Evolutionary conservation across 2,113 vertebrate genomes (phyloP).

Genomic region (Cochlearius cochlearius): DNA sequence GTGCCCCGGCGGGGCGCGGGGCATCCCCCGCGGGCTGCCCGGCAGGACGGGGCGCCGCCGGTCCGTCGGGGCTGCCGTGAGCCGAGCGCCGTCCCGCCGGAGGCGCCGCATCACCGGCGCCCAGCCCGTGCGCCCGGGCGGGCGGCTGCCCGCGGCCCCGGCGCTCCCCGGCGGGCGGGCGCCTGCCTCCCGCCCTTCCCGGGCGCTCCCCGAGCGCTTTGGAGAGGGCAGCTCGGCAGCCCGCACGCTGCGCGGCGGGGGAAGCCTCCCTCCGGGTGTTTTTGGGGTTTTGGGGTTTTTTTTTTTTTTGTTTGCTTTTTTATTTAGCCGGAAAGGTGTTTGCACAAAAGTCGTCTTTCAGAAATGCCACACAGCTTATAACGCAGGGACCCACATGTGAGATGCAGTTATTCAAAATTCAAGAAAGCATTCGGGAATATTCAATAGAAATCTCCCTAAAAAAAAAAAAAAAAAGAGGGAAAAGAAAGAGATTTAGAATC

Average conservation of each 20-base stretch:
- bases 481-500: not conserved
- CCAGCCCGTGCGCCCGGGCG: not conserved
- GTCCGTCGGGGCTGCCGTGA: not conserved
- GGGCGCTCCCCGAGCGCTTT: not conserved
- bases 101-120: not conserved
- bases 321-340: not conserved
- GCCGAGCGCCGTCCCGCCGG: not conserved
- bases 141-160: not conserved
- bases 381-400: accelerated
- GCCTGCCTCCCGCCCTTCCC: not conserved
- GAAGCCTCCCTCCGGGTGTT: not conserved
- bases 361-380: not conserved
- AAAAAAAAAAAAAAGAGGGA: not conserved
- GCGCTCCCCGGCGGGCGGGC: not conserved
- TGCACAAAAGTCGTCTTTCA: not conserved
- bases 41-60: not conserved
- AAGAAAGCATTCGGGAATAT: not conserved
- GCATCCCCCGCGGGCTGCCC: not conserved
- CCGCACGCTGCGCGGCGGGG: not conserved
- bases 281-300: too few species aligned
- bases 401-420: not conserved
- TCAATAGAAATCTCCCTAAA: not conserved
- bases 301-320: too few species aligned
- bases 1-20: slow-evolving; percentile 38
- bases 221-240: not conserved